Conservation (phyloP, 1,140 invertebrate species). For the Odontomachus brunneus region DNA sequence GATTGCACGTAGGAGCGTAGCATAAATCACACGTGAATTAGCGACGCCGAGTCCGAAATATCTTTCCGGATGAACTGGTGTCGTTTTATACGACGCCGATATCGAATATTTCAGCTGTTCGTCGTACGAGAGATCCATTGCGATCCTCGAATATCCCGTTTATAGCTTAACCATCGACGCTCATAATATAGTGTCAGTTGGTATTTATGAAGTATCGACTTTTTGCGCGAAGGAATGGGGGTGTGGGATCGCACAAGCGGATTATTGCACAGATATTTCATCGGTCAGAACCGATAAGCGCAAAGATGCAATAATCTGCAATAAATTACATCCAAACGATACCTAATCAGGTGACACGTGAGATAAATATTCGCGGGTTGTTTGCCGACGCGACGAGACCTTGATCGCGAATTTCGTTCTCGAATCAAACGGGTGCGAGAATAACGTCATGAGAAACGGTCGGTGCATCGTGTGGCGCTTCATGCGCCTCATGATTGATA, state of each 20-base stretch:
- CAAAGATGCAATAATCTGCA: too few species aligned
- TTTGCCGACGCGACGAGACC: too few species aligned
- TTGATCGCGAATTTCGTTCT: too few species aligned
- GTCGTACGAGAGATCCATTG: conserved; percentile 2
- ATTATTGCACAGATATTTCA: neutral
- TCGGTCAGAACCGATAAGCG: too few species aligned
- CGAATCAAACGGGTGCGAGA: too few species aligned
- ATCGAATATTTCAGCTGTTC: conserved; percentile 31
- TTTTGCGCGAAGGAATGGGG: neutral
- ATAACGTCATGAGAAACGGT: too few species aligned
- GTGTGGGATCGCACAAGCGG: neutral
- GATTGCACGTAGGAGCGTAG: neutral
- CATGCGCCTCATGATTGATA: neutral
- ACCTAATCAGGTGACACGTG: too few species aligned
- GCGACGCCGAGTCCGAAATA: conserved; percentile 33
- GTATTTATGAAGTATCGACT: neutral
- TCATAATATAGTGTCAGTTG: neutral
- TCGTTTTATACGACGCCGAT: conserved; percentile 43
- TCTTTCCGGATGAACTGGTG: conserved; percentile 46
- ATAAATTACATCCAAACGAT: too few species aligned
- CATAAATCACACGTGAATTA: conserved; percentile 58
- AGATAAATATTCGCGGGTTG: too few species aligned
- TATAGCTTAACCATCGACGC: neutral
- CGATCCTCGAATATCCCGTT: neutral
- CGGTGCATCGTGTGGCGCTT: too few species aligned